Conservation (phyloP, 2,797 vertebrate species). For the Poeciliopsis presidionis region DNA sequence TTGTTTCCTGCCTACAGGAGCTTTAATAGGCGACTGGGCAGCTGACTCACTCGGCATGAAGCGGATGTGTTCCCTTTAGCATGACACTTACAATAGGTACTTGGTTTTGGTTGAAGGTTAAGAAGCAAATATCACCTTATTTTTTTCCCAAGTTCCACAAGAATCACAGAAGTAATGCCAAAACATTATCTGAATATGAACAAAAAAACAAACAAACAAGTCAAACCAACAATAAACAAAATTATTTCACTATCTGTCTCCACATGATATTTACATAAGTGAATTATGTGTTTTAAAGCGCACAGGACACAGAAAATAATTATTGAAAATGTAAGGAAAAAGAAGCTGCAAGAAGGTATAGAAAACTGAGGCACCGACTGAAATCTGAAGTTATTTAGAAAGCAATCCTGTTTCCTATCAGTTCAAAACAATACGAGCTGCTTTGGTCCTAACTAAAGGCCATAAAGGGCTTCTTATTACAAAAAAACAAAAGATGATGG, state of each 20-base stretch:
- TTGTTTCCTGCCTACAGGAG: slow-evolving; percentile 66
- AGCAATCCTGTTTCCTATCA: background rate
- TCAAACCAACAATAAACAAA: background rate
- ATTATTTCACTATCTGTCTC: background rate
- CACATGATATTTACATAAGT: background rate
- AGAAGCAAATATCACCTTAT: slow-evolving; percentile 1
- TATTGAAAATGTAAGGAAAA: background rate
- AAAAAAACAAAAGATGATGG: background rate
- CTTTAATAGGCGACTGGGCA: slow-evolving; percentile 54
- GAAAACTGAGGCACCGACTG: background rate
- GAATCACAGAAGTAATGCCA: background rate
- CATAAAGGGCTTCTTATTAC: background rate
- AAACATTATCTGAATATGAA: background rate
- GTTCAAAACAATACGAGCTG: background rate
- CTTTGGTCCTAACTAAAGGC: background rate
- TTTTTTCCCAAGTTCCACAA: slow-evolving; percentile 1
- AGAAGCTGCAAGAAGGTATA: background rate
- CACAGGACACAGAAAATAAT: background rate
- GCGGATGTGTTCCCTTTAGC: slow-evolving; percentile 56
- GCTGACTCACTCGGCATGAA: slow-evolving; percentile 62
- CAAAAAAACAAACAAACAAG: background rate
- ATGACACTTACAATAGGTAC: slow-evolving; percentile 55
- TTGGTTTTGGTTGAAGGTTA: slow-evolving; percentile 52
- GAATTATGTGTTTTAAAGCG: background rate
- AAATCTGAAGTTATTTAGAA: background rate